phyloP scores from a whole-genome alignment of 1,140 invertebrate genomes.

The Drosophila virilis region DNA sequence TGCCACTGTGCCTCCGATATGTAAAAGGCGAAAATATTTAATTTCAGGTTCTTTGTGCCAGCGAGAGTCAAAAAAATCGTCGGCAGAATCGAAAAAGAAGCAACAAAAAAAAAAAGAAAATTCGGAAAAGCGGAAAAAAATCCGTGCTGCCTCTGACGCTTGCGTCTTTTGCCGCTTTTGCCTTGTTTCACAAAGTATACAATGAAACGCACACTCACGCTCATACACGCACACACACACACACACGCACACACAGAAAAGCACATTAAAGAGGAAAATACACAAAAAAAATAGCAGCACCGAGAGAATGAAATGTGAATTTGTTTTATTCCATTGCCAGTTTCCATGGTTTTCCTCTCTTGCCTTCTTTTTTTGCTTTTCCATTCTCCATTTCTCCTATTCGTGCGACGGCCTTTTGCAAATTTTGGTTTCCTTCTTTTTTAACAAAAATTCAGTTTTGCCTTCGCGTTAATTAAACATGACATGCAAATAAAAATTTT shows the following conservation, averaged over 20 bases:
- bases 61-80: conserved; percentile 46
- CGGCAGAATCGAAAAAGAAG: conserved; percentile 33
- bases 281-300: conserved; percentile 21
- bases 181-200: conserved; percentile 74
- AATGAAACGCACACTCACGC: conserved; percentile 58
- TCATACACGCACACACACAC: conserved; percentile 2
- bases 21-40: conserved; percentile 83
- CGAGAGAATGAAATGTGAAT: conserved; percentile 70
- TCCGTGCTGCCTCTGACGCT: conserved; percentile 56
- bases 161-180: conserved; percentile 60
- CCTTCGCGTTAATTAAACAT: conserved; percentile 75
- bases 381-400: conserved; percentile 57
- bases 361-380: not conserved
- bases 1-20: conserved; percentile 73
- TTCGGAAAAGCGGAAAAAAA: conserved; percentile 42
- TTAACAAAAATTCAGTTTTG: conserved; percentile 16
- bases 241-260: conserved; percentile 12
- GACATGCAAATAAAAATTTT: conserved; percentile 78
- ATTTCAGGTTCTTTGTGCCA: conserved; percentile 80
- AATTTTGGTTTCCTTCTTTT: conserved; percentile 35
- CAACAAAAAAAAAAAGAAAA: conserved; percentile 35
- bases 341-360: conserved; percentile 57
- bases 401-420: conserved; percentile 52
- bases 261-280: conserved; percentile 11
- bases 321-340: conserved; percentile 80